Base-by-base conservation (phyloP, 2,888 invertebrate genomes). In the Busseola fusca region DNA sequence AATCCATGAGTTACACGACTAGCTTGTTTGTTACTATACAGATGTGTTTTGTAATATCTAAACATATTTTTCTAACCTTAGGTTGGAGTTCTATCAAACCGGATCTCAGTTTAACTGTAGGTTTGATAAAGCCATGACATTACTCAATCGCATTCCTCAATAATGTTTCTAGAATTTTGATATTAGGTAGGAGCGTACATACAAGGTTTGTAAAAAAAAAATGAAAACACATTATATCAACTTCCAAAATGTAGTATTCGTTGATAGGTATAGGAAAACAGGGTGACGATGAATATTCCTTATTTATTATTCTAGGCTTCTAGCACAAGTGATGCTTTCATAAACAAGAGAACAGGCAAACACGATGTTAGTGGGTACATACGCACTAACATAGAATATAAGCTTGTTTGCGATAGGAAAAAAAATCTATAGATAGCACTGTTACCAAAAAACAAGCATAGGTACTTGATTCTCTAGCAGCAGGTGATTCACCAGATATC, bases 31-130 rank as follows among this genome's bases (percentile, higher is more conserved):
- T 77, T 84, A 73, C 67, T 72, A 77, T 65, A 80, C 84, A 77
- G 71, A 80, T 76, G 84, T 75, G 81, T 81, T 82, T 83, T 78
- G 82, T 83, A 81, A 85, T 74, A 74, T 79, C 81, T 74, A 79
- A 81, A 84, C 71, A 84, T 62, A 81, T 74, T 79, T 84, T 81
- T 81, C 69, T 79, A 78, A 79, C 80, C 75, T 83, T 79, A 79
- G 79, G 68, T 73, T 74, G 75, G 67, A 78, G 73, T 78, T 78
- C 65, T 85, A 72, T 70, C 62, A 78, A 84, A 84, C 84, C 84
- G 86, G 86, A 81, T 84, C 73, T 83, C 65, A 69, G 52, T 82
- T 74, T 67, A 69, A 76, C 74, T 77, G 73, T 85, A 72, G 71
- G 65, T 81, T 78, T 68, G 68, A 73, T 79, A 64, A 58, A 79